Percentiles rank a stretch among this genome's conserved stretches.
phyloP scores from a whole-genome alignment of 2,797 vertebrate genomes.

The Gallinago nigripennis region DNA sequence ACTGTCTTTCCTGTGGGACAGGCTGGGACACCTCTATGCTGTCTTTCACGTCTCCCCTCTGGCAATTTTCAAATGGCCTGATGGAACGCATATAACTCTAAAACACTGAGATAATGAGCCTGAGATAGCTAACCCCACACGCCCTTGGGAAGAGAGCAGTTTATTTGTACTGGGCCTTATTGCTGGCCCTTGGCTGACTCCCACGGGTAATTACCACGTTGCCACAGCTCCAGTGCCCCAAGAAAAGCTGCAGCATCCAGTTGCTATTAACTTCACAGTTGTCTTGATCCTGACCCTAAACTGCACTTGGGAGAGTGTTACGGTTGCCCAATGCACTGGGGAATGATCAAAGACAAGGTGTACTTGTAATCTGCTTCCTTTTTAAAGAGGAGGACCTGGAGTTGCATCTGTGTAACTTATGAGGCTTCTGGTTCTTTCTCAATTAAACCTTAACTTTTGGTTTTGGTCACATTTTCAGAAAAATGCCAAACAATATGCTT shows the following conservation, averaged over 20 bases:
- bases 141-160: background rate
- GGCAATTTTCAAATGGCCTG: background rate
- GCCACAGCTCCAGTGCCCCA: background rate
- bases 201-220: accelerated
- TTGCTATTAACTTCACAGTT: background rate
- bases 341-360: background rate
- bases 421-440: background rate
- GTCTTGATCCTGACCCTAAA: background rate
- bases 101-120: background rate
- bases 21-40: background rate
- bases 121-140: background rate
- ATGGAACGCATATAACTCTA: background rate
- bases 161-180: background rate
- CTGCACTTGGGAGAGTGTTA: background rate
- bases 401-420: background rate
- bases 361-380: background rate
- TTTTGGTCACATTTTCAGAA: background rate
- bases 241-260: accelerated
- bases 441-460: background rate
- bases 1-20: accelerated
- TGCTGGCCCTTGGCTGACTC: background rate
- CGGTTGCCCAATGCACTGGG: background rate
- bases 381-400: background rate
- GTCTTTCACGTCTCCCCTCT: background rate
- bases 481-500: background rate